These are phyloP conservation scores for Pelmatolapia mariae DNA, from an alignment of 2,113 vertebrate genomes.

Conservation along the genomic window DNA sequence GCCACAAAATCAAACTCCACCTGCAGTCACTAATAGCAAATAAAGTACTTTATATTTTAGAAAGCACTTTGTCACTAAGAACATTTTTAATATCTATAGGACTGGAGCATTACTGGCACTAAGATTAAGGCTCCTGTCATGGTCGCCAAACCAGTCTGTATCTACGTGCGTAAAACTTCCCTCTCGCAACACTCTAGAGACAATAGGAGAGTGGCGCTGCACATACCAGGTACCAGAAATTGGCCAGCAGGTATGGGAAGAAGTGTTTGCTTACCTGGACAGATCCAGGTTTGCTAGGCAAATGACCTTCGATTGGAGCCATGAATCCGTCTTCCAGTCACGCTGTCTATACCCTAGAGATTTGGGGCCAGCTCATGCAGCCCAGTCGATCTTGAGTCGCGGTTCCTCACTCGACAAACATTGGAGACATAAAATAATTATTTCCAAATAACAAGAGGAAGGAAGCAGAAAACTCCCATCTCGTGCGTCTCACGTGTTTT, in stretches of 20 bases:
- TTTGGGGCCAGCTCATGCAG: not conserved
- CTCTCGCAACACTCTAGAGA: too few relatives aligned
- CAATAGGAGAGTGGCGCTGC: too few relatives aligned
- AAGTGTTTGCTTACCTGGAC: not conserved
- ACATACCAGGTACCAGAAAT: too few relatives aligned
- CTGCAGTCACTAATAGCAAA: not conserved
- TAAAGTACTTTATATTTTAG: not conserved
- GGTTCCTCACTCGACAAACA: not conserved
- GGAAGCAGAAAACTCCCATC: not conserved
- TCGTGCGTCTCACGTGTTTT: not conserved
- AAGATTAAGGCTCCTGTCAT: not conserved
- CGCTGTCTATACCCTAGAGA: not conserved
- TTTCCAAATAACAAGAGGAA: not conserved
- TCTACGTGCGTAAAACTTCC: too few relatives aligned
- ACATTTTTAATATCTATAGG: too few relatives aligned
- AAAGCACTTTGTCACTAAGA: too few relatives aligned
- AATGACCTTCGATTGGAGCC: not conserved
- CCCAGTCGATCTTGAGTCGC: not conserved
- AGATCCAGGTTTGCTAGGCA: not conserved
- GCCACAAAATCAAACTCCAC: not conserved
- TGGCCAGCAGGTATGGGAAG: not conserved
- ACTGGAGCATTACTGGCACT: not conserved
- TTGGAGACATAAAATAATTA: not conserved
- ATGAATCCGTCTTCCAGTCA: not conserved
- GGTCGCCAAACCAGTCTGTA: too few relatives aligned